Evolutionary conservation across 2,797 vertebrate genomes (phyloP).

Genomic region (Lithobates sylvaticus): DNA sequence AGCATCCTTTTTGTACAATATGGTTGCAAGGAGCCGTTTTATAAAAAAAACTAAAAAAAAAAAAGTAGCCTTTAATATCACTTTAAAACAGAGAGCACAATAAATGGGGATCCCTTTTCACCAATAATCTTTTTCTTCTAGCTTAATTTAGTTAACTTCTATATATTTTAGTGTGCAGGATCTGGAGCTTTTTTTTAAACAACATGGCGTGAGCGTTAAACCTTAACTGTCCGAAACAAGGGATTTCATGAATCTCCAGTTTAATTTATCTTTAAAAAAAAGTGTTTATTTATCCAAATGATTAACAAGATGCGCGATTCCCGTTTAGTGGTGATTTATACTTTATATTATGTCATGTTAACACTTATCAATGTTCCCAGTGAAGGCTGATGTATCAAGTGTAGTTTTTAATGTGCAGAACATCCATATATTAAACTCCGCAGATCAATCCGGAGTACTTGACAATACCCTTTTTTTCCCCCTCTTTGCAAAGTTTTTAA

Average conservation of each 20-base stretch:
- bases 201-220: not conserved
- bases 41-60: no score
- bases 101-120: no score
- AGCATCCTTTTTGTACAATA: no score
- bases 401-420: slow-evolving; percentile 52
- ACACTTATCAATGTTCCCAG: not conserved
- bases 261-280: slow-evolving; percentile 9
- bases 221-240: not conserved
- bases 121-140: no score
- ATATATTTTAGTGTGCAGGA: no score
- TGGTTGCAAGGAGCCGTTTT: no score
- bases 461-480: slow-evolving; percentile 47
- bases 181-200: no score
- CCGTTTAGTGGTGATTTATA: slow-evolving; percentile 27
- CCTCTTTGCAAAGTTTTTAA: slow-evolving; percentile 57
- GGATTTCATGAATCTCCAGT: not conserved
- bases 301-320: slow-evolving; percentile 24
- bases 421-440: slow-evolving; percentile 43
- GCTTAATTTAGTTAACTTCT: no score
- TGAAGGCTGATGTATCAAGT: slow-evolving; percentile 27
- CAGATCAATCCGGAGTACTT: slow-evolving; percentile 38
- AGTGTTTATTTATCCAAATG: slow-evolving; percentile 13
- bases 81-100: no score
- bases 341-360: slow-evolving; percentile 21
- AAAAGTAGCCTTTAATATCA: no score